These are phyloP conservation scores for Caenorhabditis auriculariae DNA, from an alignment of 2,888 invertebrate genomes.

Conservation along the genomic window DNA sequence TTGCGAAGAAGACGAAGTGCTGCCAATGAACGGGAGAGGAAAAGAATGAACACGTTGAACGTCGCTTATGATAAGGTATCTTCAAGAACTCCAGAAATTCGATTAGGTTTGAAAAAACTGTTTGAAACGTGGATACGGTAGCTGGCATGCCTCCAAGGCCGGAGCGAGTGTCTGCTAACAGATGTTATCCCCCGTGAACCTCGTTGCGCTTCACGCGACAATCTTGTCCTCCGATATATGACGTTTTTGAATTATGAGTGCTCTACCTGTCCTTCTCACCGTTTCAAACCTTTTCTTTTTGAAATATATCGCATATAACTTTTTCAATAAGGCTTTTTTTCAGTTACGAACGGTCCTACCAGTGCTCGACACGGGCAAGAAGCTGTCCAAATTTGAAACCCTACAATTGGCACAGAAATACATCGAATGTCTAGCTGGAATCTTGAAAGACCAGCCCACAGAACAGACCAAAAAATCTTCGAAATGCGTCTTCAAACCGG, in stretches of 20 bases:
- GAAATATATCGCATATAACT: constrained; percentile 9
- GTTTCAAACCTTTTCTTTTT: constrained; percentile 13
- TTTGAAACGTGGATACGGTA: neutral
- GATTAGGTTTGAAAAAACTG: neutral
- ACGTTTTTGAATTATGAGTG: constrained; percentile 2
- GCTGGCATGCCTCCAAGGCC: constrained; percentile 3
- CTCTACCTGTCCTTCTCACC: neutral
- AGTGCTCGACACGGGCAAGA: constrained; percentile 57
- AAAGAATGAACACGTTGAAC: constrained; percentile 61
- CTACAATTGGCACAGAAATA: constrained; percentile 63
- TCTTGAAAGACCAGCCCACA: too few relatives aligned
- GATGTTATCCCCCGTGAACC: constrained; percentile 19
- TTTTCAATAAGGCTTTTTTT: constrained; percentile 14
- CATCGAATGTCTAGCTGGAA: constrained; percentile 47
- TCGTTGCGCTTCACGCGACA: neutral
- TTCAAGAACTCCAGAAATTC: neutral
- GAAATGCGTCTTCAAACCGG: too few relatives aligned
- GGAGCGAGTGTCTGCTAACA: constrained; percentile 27
- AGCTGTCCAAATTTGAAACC: constrained; percentile 63
- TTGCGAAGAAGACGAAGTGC: constrained; percentile 47
- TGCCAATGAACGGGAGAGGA: constrained; percentile 61
- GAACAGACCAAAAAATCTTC: too few relatives aligned
- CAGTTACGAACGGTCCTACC: constrained; percentile 61
- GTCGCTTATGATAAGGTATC: constrained; percentile 60
- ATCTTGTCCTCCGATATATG: constrained; percentile 6